A percentile compares a stretch with the other conserved stretches of the same genome.
Evolutionary conservation across 2,113 vertebrate species (phyloP).

Genomic region (Terrapene triunguis): DNA sequence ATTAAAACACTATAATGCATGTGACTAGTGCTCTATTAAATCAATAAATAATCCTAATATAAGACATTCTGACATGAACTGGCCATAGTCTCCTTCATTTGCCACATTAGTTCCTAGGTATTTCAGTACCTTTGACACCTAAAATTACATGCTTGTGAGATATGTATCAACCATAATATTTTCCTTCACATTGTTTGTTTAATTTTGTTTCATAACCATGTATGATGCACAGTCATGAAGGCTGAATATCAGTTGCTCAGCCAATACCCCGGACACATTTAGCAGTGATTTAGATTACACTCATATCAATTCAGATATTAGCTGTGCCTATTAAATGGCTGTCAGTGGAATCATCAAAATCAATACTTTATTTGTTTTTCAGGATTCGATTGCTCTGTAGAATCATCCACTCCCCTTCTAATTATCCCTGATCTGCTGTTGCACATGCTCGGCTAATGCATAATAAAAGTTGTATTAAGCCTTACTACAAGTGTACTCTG

Average conservation of each 20-base stretch:
- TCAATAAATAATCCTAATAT: background rate
- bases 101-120: accelerated
- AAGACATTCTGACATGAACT: background rate
- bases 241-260: background rate
- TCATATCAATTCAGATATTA: constrained; percentile 66
- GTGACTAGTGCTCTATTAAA: background rate
- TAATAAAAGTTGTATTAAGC: constrained; percentile 78
- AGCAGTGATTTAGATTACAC: constrained; percentile 33
- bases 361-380: constrained; percentile 78
- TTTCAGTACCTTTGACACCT: accelerated
- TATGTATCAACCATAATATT: background rate
- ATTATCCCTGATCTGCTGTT: constrained; percentile 74
- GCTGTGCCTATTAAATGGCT: constrained; percentile 74
- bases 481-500: constrained; percentile 47
- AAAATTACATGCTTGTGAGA: background rate
- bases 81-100: background rate
- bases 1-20: background rate
- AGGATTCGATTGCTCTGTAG: constrained; percentile 67
- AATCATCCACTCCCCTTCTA: constrained; percentile 62
- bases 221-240: background rate
- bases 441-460: constrained; percentile 61
- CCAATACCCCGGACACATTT: constrained; percentile 32
- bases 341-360: constrained; percentile 77
- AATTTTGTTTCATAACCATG: background rate
- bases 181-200: background rate